phyloP scores from a whole-genome alignment of 1,140 invertebrate species.

The Halictus rubicundus region DNA sequence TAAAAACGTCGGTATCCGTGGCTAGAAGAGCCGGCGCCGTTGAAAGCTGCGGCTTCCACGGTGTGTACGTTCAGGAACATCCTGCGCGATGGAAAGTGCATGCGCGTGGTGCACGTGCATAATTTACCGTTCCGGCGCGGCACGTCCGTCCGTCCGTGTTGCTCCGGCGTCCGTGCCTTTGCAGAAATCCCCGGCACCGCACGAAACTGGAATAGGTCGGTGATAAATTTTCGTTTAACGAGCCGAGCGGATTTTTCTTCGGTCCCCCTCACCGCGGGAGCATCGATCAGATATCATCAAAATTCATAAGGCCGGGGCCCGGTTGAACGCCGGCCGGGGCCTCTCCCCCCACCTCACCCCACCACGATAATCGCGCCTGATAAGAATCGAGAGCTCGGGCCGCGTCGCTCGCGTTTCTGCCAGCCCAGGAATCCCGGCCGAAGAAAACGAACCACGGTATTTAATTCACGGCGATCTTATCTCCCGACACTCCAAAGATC shows the following conservation, averaged over 20 bases:
- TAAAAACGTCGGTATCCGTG: slow-evolving; percentile 30
- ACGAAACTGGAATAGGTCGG: slow-evolving; percentile 56
- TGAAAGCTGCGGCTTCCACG: slow-evolving; percentile 39
- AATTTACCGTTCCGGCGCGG: slow-evolving; percentile 53
- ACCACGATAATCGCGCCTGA: slow-evolving; percentile 27
- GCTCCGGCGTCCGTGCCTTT: neutral
- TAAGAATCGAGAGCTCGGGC: slow-evolving; percentile 19
- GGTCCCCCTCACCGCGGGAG: neutral
- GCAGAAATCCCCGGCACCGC: slow-evolving; percentile 47
- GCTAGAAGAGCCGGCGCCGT: slow-evolving; percentile 34
- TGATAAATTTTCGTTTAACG: slow-evolving; percentile 56
- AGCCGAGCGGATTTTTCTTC: slow-evolving; percentile 19
- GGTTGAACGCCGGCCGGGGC: neutral
- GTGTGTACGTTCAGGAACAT: neutral
- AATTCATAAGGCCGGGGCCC: slow-evolving; percentile 20
- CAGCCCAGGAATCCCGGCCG: slow-evolving; percentile 26
- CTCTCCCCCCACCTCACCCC: too few species aligned
- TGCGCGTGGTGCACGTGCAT: slow-evolving; percentile 42
- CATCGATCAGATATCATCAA: slow-evolving; percentile 51
- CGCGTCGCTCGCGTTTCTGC: slow-evolving; percentile 2
- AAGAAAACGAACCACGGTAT: slow-evolving; percentile 38
- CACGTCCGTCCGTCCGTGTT: slow-evolving; percentile 38
- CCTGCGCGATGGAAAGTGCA: slow-evolving; percentile 50
- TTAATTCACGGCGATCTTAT: slow-evolving; percentile 42
- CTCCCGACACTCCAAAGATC: neutral